A percentile compares a stretch with the other conserved stretches of the same genome.
phyloP scores from a whole-genome alignment of 2,797 vertebrate species.

The Leptoclinus maculatus region DNA sequence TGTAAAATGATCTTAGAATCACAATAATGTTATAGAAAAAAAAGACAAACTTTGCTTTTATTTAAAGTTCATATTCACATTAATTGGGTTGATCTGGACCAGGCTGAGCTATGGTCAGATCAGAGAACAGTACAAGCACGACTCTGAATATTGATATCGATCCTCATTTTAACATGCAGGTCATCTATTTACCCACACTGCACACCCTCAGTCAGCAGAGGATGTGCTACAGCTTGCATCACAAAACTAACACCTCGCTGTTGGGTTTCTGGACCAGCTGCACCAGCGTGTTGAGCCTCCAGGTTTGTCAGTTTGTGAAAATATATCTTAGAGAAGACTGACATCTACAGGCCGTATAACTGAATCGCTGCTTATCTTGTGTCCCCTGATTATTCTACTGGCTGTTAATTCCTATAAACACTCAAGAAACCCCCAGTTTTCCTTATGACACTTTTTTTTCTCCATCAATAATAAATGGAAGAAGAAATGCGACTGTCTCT shows the following conservation, averaged over 20 bases:
- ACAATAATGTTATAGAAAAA: neutral
- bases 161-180: constrained; percentile 37
- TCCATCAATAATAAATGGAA: neutral
- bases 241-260: constrained; percentile 40
- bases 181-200: constrained; percentile 30
- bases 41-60: neutral
- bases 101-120: constrained; percentile 45
- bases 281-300: neutral
- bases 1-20: neutral
- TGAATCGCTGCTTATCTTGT: constrained; percentile 17
- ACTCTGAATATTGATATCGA: constrained; percentile 60
- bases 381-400: fast-evolving
- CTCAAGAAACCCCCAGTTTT: neutral
- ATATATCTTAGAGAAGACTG: constrained; percentile 59
- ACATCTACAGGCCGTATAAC: constrained; percentile 65
- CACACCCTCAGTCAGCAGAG: constrained; percentile 32
- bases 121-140: constrained; percentile 58
- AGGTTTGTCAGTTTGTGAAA: neutral
- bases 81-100: neutral
- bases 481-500: neutral
- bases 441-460: neutral
- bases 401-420: neutral
- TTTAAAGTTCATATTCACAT: neutral
- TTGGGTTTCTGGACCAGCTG: constrained; percentile 20
- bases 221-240: constrained; percentile 55